Evolutionary conservation across 2,888 invertebrate genomes (phyloP).

Genomic region (Cephus spinipes): DNA sequence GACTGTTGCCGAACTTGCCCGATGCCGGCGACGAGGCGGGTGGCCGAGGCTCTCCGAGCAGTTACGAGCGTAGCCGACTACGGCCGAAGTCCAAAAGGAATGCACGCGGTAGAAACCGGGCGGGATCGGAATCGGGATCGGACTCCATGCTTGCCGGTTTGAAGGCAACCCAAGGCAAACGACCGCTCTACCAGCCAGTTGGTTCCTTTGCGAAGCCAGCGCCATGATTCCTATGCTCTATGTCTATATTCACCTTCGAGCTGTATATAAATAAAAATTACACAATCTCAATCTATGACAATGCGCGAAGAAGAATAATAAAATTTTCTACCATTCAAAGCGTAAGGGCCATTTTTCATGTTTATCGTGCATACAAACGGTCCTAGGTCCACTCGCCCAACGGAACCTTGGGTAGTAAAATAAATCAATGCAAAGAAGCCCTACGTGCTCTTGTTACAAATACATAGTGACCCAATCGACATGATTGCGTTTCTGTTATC

Average conservation of each 20-base stretch:
- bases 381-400: not conserved
- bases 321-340: not conserved
- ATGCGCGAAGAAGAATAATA: not conserved
- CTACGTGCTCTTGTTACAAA: not conserved
- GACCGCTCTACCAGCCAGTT: slow-evolving; percentile 55
- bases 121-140: slow-evolving; percentile 64
- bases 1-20: slow-evolving; percentile 52
- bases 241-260: not conserved
- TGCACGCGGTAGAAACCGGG: slow-evolving; percentile 62
- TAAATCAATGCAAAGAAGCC: not conserved
- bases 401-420: not conserved
- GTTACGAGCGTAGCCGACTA: not conserved
- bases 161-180: slow-evolving; percentile 64
- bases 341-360: not conserved
- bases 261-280: not conserved
- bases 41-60: slow-evolving; percentile 24
- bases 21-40: slow-evolving; percentile 36
- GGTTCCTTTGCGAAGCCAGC: slow-evolving; percentile 39
- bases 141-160: slow-evolving; percentile 48
- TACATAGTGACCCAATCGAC: not conserved
- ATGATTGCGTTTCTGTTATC: not conserved
- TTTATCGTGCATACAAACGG: not conserved
- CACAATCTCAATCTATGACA: not conserved
- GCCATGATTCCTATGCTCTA: slow-evolving; percentile 9
- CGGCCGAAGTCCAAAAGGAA: slow-evolving; percentile 44